Percentiles rank a stretch among this genome's conserved stretches.
phyloP scores from a whole-genome alignment of 1,140 invertebrate genomes.

The Lepidurus packardi region DNA sequence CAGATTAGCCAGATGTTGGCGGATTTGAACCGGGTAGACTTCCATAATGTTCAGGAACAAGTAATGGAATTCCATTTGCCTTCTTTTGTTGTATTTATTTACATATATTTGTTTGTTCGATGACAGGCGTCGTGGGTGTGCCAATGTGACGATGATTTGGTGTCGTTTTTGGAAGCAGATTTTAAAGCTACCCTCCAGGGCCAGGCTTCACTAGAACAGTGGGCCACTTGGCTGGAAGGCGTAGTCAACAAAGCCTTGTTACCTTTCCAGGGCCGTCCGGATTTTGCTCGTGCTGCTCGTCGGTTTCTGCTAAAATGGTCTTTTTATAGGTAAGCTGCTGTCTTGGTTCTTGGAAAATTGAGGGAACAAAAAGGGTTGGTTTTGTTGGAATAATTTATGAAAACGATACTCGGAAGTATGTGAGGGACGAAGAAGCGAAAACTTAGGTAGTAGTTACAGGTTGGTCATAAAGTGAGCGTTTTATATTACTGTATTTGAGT shows the following conservation, averaged over 20 bases:
- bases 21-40: slow-evolving; percentile 94
- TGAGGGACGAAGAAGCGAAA: no score
- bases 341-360: slow-evolving; percentile 24
- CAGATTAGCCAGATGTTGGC: slow-evolving; percentile 96
- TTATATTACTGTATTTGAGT: no score
- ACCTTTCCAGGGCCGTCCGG: slow-evolving; percentile 74
- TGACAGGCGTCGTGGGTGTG: slow-evolving; percentile 93
- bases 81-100: slow-evolving; percentile 20
- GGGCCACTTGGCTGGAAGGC: slow-evolving; percentile 92
- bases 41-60: slow-evolving; percentile 87
- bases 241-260: slow-evolving; percentile 72
- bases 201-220: slow-evolving; percentile 90
- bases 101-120: slow-evolving; percentile 30
- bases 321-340: slow-evolving; percentile 74
- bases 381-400: background rate
- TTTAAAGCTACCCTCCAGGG: slow-evolving; percentile 90
- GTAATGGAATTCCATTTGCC: slow-evolving; percentile 44
- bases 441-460: no score
- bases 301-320: slow-evolving; percentile 98
- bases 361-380: background rate
- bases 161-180: slow-evolving; percentile 81
- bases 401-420: no score
- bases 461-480: no score
- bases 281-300: slow-evolving; percentile 81
- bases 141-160: slow-evolving; percentile 81